phyloP scores from a whole-genome alignment of 2,113 vertebrate genomes.

The Chroicocephalus ridibundus region DNA sequence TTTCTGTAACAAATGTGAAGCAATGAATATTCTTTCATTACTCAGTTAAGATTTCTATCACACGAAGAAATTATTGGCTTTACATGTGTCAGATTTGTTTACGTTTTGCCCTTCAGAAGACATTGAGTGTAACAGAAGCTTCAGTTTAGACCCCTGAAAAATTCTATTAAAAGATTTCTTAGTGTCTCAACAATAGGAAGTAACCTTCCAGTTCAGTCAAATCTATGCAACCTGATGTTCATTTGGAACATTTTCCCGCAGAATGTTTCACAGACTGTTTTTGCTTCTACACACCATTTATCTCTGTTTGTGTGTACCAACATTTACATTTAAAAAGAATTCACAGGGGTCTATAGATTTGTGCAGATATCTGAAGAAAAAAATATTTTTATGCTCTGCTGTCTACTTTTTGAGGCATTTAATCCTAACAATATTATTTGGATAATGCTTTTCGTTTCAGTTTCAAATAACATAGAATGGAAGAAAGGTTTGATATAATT shows the following conservation, averaged over 20 bases:
- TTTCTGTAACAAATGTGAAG: not conserved
- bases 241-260: not conserved
- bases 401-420: not conserved
- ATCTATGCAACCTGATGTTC: not conserved
- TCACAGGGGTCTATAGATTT: not conserved
- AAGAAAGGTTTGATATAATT: not conserved
- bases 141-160: not conserved
- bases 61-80: not conserved
- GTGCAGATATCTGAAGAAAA: not conserved
- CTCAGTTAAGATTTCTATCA: not conserved
- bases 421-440: not conserved
- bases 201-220: not conserved
- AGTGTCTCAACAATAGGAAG: not conserved
- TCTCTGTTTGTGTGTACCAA: not conserved
- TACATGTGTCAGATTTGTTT: not conserved
- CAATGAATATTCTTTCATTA: not conserved
- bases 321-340: not conserved
- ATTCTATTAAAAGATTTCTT: not conserved
- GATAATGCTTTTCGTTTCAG: not conserved
- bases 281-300: not conserved
- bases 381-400: not conserved
- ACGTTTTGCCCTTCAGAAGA: not conserved
- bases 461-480: not conserved
- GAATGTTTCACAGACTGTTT: not conserved
- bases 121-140: not conserved